These are phyloP conservation scores for Clivina fossor DNA, from an alignment of 2,888 invertebrate genomes.

Conservation along the genomic window DNA sequence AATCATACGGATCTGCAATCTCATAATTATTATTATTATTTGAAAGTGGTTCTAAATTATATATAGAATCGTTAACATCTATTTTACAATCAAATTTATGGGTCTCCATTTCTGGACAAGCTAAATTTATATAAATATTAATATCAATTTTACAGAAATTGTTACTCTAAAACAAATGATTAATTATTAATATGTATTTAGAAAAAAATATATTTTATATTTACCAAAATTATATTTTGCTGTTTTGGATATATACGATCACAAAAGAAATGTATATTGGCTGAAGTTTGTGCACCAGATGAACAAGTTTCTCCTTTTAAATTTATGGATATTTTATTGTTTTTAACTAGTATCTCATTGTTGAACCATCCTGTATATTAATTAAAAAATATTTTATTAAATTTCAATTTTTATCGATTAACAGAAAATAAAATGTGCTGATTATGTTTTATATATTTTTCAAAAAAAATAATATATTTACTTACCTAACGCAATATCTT, in stretches of 20 bases:
- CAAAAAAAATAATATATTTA: background rate
- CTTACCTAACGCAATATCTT: background rate
- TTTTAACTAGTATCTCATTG: background rate
- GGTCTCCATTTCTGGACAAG: background rate
- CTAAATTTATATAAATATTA: background rate
- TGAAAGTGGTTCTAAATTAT: too few relatives aligned
- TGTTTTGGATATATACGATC: background rate
- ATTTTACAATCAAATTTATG: background rate
- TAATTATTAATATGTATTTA: background rate
- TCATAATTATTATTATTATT: background rate
- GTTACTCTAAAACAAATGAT: background rate
- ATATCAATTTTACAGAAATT: conserved; percentile 1
- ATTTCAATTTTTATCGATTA: background rate
- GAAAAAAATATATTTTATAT: background rate
- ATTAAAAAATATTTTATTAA: background rate
- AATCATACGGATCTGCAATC: background rate
- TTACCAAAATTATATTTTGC: background rate
- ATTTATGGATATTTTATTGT: background rate
- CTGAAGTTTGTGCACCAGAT: background rate
- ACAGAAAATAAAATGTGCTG: background rate
- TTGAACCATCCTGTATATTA: background rate
- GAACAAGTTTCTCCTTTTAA: background rate
- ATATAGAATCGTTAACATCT: background rate
- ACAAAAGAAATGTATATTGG: background rate
- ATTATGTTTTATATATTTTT: too few relatives aligned